Evolutionary conservation across 2,888 invertebrate genomes (phyloP), one percentile per base, ranked within the genome.

Genomic region (Opisthograptis luteolata): DNA sequence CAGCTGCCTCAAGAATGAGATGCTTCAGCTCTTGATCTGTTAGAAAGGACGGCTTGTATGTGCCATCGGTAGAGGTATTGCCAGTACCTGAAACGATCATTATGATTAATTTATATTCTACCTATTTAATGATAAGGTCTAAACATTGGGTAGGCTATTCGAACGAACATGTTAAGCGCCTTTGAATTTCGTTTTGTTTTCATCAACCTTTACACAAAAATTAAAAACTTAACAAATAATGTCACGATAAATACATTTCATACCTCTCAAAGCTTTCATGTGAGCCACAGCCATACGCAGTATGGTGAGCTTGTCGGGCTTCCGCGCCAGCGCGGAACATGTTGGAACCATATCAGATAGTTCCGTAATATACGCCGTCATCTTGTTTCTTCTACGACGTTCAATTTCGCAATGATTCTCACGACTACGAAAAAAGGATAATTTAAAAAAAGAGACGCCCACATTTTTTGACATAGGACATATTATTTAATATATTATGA

Each of bases 341-440:
- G 99, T 98, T 75, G 99, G 99, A 78, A 99, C 99, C 99, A 99
- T 99, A 91, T 99, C 99, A 65, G 98, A 99, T 71, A 99, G 93
- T 92, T 99, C 99, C 78, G 99, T 99, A 87, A 99, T 99, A 92
- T 99, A 99, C 66, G 99, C 98, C 70, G 99, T 99, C 99, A 99
- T 99, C 95, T 99, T 99, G 93, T 99, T 99, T 70, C 99, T 94
- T 70, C 99, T 93, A 69, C 99, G 94, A 68, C 99, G 94, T 90
- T 99, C 99, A 84, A 99, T 99, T 91, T 99, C 99, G 91, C 98
- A 98, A 91, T 99, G 99, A 85, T 99, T 99, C 92, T 99, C 99
- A 83, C 99, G 96, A 89, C 96, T 94, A 62, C 36, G 51, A 60
- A 46, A 48, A 57, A 13, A 66, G 64, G 4, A 14, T n/a, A n/a